A percentile compares a stretch with the other conserved stretches of the same genome.
Conservation (phyloP, 1,140 invertebrate genomes). For the Aethina tumida region DNA sequence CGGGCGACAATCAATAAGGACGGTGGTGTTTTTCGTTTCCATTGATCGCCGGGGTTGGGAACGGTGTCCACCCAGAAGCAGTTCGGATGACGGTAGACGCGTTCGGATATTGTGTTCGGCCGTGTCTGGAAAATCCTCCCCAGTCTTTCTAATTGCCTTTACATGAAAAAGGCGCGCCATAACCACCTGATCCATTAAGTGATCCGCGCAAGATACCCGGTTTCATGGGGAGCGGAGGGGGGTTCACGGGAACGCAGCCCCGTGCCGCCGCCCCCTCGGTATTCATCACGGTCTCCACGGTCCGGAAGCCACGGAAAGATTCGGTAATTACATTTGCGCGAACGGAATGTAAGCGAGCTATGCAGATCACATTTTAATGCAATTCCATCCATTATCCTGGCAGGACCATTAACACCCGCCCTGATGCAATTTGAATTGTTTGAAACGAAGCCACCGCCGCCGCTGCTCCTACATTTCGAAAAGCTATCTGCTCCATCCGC, state of each 20-base stretch:
- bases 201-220: slow-evolving; percentile 17
- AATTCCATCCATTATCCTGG: slow-evolving; percentile 40
- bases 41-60: no score
- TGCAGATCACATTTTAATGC: slow-evolving; percentile 41
- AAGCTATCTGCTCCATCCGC: slow-evolving; percentile 33
- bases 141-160: slow-evolving; percentile 22
- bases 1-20: no score
- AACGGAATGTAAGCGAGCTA: slow-evolving; percentile 34
- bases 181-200: slow-evolving; percentile 23
- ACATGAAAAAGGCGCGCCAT: slow-evolving; percentile 23
- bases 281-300: slow-evolving; percentile 18
- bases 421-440: slow-evolving; percentile 38
- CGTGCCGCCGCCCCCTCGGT: slow-evolving; percentile 15
- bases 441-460: slow-evolving; percentile 18
- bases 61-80: no score
- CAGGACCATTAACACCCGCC: slow-evolving; percentile 36
- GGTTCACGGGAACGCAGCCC: slow-evolving; percentile 5
- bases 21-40: no score
- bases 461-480: slow-evolving; percentile 24
- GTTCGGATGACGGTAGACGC: slow-evolving; percentile 12
- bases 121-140: slow-evolving; percentile 9
- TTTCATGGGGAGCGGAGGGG: slow-evolving; percentile 11
- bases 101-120: slow-evolving; percentile 7
- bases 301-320: slow-evolving; percentile 30
- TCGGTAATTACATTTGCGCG: slow-evolving; percentile 36